Evolutionary conservation across 2,888 invertebrate genomes (phyloP).

Genomic region (Erynnis tages): DNA sequence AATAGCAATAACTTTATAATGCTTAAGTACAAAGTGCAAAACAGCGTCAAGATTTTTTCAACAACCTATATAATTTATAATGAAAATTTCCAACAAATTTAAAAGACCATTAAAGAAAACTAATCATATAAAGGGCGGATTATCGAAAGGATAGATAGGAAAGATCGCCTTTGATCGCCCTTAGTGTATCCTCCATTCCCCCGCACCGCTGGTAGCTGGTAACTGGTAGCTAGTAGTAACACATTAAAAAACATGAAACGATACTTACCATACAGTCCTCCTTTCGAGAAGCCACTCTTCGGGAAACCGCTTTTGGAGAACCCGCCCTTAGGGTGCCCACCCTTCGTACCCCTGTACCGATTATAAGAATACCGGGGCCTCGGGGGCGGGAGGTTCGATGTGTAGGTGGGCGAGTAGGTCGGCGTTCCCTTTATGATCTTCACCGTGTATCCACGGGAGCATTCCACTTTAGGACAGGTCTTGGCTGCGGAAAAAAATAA

Average conservation of each 20-base stretch:
- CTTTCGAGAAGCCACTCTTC: slow-evolving; percentile 49
- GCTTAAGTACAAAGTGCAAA: no score
- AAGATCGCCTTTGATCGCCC: no score
- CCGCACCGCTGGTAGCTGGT: no score
- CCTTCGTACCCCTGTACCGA: slow-evolving; percentile 52
- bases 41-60: no score
- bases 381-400: slow-evolving; percentile 74
- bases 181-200: no score
- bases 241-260: neutral
- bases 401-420: slow-evolving; percentile 86
- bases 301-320: slow-evolving; percentile 46
- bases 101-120: no score
- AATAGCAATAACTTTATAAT: no score
- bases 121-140: no score
- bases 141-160: no score
- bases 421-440: slow-evolving; percentile 59
- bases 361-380: slow-evolving; percentile 63
- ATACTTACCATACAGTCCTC: slow-evolving; percentile 35
- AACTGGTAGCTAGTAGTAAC: no score
- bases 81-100: no score
- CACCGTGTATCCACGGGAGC: slow-evolving; percentile 84
- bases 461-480: slow-evolving; percentile 78
- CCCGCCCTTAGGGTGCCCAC: slow-evolving; percentile 49
- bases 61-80: no score
- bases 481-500: slow-evolving; percentile 42